These are phyloP conservation scores for Drosophila persimilis DNA, from an alignment of 1,140 invertebrate genomes.

Conservation along the genomic window DNA sequence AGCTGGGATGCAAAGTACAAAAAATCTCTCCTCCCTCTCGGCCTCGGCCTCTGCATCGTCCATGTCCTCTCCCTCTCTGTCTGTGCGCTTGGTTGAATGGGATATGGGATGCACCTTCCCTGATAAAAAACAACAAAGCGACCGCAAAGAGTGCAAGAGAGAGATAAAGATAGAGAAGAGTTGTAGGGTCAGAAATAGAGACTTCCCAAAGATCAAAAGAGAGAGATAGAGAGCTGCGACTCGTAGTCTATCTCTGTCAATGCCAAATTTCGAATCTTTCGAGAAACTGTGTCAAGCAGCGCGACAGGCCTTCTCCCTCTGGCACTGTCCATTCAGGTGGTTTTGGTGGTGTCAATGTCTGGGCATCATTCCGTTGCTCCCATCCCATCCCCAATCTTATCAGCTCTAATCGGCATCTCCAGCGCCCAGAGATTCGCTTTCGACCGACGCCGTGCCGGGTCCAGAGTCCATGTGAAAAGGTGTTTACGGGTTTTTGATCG, in stretches of 20 bases:
- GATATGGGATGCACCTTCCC: constrained; percentile 45
- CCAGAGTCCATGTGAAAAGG: constrained; percentile 48
- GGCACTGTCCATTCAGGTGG: too few relatives aligned
- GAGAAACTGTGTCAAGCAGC: constrained; percentile 42
- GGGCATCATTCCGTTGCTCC: background rate
- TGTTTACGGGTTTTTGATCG: constrained; percentile 45
- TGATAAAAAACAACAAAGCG: constrained; percentile 65
- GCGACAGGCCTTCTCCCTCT: constrained; percentile 10
- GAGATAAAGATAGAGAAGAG: too few relatives aligned
- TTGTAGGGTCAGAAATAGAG: too few relatives aligned
- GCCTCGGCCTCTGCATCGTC: background rate
- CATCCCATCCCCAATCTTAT: constrained; percentile 1
- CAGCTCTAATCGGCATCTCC: constrained; percentile 1
- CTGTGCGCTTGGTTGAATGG: background rate
- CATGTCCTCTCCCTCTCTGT: constrained; percentile 7
- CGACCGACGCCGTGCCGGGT: constrained; percentile 7
- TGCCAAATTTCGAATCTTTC: too few relatives aligned
- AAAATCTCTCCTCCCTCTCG: background rate
- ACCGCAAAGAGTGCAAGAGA: constrained; percentile 12
- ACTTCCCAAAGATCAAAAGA: too few relatives aligned
- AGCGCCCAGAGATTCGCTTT: constrained; percentile 46
- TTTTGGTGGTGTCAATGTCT: constrained; percentile 1
- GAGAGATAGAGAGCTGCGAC: too few relatives aligned
- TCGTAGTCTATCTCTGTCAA: too few relatives aligned
- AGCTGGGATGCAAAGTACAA: constrained; percentile 46